Evolutionary conservation across 2,113 vertebrate species (phyloP).

Genomic region (Coptodon rendalli): DNA sequence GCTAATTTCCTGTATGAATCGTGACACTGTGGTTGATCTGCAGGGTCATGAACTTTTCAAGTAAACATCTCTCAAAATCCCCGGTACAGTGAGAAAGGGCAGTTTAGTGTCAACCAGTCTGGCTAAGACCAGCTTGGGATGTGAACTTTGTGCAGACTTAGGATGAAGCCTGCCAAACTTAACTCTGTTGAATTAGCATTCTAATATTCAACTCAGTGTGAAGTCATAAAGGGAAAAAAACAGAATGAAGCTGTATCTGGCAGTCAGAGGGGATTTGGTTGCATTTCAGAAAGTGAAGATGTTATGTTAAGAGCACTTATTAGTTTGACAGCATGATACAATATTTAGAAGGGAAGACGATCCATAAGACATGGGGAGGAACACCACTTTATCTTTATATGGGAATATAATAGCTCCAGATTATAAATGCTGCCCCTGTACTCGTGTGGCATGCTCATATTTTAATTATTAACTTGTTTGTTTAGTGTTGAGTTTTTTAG

Average conservation of each 20-base stretch:
- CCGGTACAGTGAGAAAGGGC: conserved; percentile 53
- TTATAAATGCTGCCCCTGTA: background rate
- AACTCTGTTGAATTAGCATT: conserved; percentile 37
- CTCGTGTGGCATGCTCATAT: background rate
- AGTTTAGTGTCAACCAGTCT: conserved; percentile 47
- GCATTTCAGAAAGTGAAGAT: background rate
- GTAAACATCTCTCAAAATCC: conserved; percentile 65
- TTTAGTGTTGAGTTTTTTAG: background rate
- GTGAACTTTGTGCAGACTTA: conserved; percentile 51
- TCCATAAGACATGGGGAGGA: background rate
- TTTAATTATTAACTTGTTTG: background rate
- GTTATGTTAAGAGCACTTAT: background rate
- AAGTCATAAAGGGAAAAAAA: background rate
- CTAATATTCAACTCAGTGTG: conserved; percentile 13
- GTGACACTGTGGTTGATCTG: conserved; percentile 30
- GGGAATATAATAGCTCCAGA: background rate
- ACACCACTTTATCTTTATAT: background rate
- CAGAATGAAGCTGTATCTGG: background rate
- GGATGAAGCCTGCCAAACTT: conserved; percentile 23
- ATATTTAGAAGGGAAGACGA: background rate
- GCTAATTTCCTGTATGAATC: conserved; percentile 27
- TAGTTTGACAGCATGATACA: background rate
- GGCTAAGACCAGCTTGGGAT: conserved; percentile 43
- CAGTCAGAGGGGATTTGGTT: background rate
- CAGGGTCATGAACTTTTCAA: conserved; percentile 56